Base-by-base conservation (phyloP, 2,888 invertebrate genomes). In the Philereme vetulata region DNA sequence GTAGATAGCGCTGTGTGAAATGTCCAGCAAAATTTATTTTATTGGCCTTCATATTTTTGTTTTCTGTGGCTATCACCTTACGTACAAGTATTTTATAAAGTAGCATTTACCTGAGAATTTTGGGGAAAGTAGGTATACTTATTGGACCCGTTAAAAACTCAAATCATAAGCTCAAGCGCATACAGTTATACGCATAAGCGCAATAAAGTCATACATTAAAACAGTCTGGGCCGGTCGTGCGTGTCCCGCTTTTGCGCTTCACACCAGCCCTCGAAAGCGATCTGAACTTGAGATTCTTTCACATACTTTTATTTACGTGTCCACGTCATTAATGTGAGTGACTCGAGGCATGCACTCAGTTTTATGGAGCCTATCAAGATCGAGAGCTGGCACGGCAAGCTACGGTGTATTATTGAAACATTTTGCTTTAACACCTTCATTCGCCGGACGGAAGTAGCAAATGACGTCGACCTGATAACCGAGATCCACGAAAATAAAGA, bases 391-490 rank as follows among this genome's bases (percentile, higher is more conserved):
- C 42, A 54, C 21, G 54, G 53, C 42, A 54, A 10, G 55, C 51
- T 34, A 33, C 51, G 44, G 61, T 54, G 56, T 55, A 43, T 44
- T 61, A 68, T 64, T 56, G 60, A 67, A 67, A 63, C 64, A 71
- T 77, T 67, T 73, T 73, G 70, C 21, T 68, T 66, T 61, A 70
- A 67, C 66, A 62, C 63, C 58, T 60, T 69, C 66, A 70, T 68
- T 60, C 56, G 51, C 47, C 44, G 56, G 62, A 59, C 66, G 71
- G 71, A 72, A 71, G 65, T 60, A 53, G 63, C 59, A 62, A 66
- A 54, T 63, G 54, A 53, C 48, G 74, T 70, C 74, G 82, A 83
- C 82, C 83, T 71, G 74, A 71, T 82, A 85, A 71, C 81, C 81
- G 80, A 83, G 75, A 78, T 80, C 72, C 70, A 71, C 68, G 65